phyloP scores from a whole-genome alignment of 2,113 vertebrate species.

The Nematolebias whitei region DNA sequence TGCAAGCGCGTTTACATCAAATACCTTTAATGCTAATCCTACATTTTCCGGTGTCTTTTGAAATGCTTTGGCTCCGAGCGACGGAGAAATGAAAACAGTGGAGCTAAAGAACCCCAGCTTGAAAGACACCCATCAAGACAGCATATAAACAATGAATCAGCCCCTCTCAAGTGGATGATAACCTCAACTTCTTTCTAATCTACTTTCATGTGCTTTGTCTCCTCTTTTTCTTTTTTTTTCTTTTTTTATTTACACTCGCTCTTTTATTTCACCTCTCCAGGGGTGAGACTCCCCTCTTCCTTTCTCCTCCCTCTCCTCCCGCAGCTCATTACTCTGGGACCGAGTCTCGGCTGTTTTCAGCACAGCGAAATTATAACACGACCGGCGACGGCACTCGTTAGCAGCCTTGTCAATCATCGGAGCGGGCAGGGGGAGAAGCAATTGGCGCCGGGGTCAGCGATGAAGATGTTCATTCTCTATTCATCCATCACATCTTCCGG shows the following conservation, averaged over 20 bases:
- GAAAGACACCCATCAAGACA: slow-evolving; percentile 70
- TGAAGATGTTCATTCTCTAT: slow-evolving; percentile 78
- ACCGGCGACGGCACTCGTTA: slow-evolving; percentile 81
- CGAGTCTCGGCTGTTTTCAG: slow-evolving; percentile 61
- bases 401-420: slow-evolving; percentile 77
- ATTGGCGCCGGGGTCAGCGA: slow-evolving; percentile 74
- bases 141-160: slow-evolving; percentile 67
- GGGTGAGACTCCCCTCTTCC: slow-evolving; percentile 36
- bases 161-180: slow-evolving; percentile 62
- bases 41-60: slow-evolving; percentile 54
- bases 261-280: slow-evolving; percentile 64
- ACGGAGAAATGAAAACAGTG: slow-evolving; percentile 33
- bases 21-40: slow-evolving; percentile 63
- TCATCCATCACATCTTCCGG: slow-evolving; percentile 82
- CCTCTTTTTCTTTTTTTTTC: slow-evolving; percentile 20
- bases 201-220: slow-evolving; percentile 73
- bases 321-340: slow-evolving; percentile 73
- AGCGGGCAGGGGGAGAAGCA: slow-evolving; percentile 73
- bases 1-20: not conserved
- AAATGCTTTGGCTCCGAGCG: slow-evolving; percentile 44
- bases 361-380: slow-evolving; percentile 80
- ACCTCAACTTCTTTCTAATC: slow-evolving; percentile 71
- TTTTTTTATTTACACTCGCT: slow-evolving; percentile 57
- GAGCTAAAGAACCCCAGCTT: slow-evolving; percentile 23
- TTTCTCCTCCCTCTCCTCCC: slow-evolving; percentile 27